Evolutionary conservation across 2,113 vertebrate species (phyloP).

Genomic region (Cavia aperea): DNA sequence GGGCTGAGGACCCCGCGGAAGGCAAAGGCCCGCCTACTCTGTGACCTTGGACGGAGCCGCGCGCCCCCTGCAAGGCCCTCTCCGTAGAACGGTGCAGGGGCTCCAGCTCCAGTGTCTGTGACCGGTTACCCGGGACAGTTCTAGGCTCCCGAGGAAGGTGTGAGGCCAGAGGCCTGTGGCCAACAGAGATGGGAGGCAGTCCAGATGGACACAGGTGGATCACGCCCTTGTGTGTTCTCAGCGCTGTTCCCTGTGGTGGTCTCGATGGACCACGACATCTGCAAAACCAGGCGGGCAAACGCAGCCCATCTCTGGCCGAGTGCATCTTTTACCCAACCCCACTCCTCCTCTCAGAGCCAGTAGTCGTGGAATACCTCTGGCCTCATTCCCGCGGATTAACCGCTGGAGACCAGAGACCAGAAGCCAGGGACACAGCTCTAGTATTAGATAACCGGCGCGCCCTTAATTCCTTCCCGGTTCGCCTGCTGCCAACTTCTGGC

Average conservation of each 20-base stretch:
- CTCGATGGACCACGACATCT: too few relatives aligned
- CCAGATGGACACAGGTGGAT: neutral
- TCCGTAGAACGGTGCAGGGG: rapidly evolving
- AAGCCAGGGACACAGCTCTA: neutral
- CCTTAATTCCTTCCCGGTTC: neutral
- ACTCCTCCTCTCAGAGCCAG: neutral
- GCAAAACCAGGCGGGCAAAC: rapidly evolving
- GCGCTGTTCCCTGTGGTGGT: rapidly evolving
- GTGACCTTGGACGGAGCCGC: neutral
- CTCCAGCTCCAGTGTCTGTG: rapidly evolving
- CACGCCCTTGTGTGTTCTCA: neutral
- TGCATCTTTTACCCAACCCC: neutral
- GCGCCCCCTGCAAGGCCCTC: neutral
- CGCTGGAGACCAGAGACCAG: neutral
- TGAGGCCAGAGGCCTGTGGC: neutral
- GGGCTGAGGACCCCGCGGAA: neutral
- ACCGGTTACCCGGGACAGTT: neutral
- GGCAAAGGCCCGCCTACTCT: rapidly evolving
- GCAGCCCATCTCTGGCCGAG: neutral
- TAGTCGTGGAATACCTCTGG: neutral
- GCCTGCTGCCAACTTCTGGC: conserved; percentile 15
- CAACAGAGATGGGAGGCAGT: too few relatives aligned
- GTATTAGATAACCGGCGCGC: neutral
- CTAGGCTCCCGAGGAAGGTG: neutral
- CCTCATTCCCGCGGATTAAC: neutral